These are phyloP conservation scores for Xiphophorus maculatus DNA, from an alignment of 2,113 vertebrate species.

Conservation along the genomic window DNA sequence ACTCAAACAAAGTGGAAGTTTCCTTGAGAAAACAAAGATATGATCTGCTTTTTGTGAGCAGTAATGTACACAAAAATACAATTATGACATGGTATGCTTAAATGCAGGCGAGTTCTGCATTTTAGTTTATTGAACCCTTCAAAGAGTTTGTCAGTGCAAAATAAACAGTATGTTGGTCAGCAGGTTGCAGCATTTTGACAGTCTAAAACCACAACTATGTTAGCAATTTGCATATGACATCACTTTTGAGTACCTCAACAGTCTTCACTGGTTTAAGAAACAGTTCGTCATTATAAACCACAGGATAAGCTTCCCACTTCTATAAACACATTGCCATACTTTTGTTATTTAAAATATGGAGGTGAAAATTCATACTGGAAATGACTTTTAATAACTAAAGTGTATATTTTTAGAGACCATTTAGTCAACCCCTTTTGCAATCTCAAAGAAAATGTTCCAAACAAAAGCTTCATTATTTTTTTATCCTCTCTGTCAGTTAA, in stretches of 20 bases:
- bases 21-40: not conserved
- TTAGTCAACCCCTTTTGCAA: not conserved
- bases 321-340: conserved; percentile 12
- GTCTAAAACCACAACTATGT: not conserved
- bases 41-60: not conserved
- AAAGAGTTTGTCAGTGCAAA: conserved; percentile 39
- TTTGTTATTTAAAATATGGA: not conserved
- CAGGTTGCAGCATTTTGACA: conserved; percentile 24
- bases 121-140: conserved; percentile 54
- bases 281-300: not conserved
- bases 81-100: no score
- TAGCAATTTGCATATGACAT: not conserved
- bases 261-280: not conserved
- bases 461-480: not conserved
- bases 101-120: not conserved
- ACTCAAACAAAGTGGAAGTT: no score
- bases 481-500: not conserved
- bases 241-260: not conserved
- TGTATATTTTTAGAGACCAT: not conserved
- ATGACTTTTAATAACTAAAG: not conserved
- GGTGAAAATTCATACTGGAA: not conserved
- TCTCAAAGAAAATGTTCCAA: not conserved
- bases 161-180: conserved; percentile 14
- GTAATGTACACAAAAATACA: no score
- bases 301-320: not conserved